These are phyloP conservation scores for Trichonephila clavata DNA, from an alignment of 1,140 invertebrate genomes.

Conservation along the genomic window DNA sequence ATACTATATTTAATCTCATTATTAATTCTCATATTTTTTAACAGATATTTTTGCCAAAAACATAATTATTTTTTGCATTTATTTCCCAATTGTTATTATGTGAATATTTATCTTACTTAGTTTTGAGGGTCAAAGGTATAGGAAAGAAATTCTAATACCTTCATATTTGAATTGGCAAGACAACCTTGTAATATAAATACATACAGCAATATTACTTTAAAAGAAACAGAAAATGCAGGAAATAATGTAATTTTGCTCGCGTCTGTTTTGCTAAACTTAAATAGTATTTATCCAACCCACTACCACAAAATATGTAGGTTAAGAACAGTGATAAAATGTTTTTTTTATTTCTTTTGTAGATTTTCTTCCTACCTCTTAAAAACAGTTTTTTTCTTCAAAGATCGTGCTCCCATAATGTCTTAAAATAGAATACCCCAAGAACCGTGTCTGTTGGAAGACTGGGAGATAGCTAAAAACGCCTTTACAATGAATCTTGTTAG, in stretches of 20 bases:
- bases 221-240: not conserved
- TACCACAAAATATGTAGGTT: not conserved
- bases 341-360: not conserved
- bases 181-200: too few relatives aligned
- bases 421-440: not conserved
- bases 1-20: too few relatives aligned
- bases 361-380: not conserved
- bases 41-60: too few relatives aligned
- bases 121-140: too few relatives aligned
- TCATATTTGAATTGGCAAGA: too few relatives aligned
- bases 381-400: not conserved
- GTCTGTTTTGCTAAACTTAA: not conserved
- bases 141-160: too few relatives aligned
- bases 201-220: not conserved
- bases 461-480: not conserved
- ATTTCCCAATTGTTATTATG: too few relatives aligned
- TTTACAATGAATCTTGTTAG: not conserved
- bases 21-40: too few relatives aligned
- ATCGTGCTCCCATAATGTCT: not conserved
- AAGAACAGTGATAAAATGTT: conserved; percentile 7
- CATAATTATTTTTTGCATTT: too few relatives aligned
- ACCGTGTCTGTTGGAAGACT: not conserved
- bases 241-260: not conserved
- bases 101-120: too few relatives aligned
- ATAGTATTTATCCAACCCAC: not conserved